Evolutionary conservation across 2,888 invertebrate genomes (phyloP), one percentile per base, ranked within the genome.

Genomic region (Stenolophus ochropezus): DNA sequence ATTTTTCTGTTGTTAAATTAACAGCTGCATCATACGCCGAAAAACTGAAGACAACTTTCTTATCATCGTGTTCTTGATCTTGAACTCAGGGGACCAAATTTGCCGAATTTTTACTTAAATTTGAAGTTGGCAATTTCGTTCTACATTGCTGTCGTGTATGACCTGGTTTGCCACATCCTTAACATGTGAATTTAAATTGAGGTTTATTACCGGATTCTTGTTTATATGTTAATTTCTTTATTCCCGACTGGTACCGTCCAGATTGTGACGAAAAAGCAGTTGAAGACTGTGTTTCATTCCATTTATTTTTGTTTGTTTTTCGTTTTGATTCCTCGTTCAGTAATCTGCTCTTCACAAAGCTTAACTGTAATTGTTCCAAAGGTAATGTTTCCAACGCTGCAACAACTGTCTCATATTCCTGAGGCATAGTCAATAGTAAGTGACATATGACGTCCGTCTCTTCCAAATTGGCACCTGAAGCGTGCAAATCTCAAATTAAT

Each of bases 301-400:
- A n/a, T 23, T 65, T 14, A 23, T 23, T 73, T 74, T 74, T 16
- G n/a, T n/a, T n/a, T n/a, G n/a, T n/a, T n/a, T n/a, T n/a, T n/a
- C n/a, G n/a, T n/a, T n/a, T n/a, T n/a, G 53, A 20, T 84, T 85
- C 84, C 78, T 84, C 84, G 23, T 85, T 84, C 23, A 83, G 27
- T 4, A 85, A 74, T 21, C 84, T 58, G 65, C 83, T 85, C 82
- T 85, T 85, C 6, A 85, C 85, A 76, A 85, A 84, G 8, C 53
- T 73, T 16, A 84, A 20, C 3, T 83, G 82, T 21, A 84, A 56
- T 47, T 83, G 75, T 6, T 83, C 77, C 11, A 58, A 5, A n/a
- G 74, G 14, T n/a, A 78, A 21, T 1, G 84, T 84, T 79, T 84
- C 85, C 53, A 86, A 23, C n/a, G 85, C 85, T 23, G 84, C 84